A percentile compares a stretch with the other conserved stretches of the same genome.
These are phyloP conservation scores for Erinaceus europaeus DNA, from an alignment of 2,113 vertebrate genomes.

Conservation along the genomic window DNA sequence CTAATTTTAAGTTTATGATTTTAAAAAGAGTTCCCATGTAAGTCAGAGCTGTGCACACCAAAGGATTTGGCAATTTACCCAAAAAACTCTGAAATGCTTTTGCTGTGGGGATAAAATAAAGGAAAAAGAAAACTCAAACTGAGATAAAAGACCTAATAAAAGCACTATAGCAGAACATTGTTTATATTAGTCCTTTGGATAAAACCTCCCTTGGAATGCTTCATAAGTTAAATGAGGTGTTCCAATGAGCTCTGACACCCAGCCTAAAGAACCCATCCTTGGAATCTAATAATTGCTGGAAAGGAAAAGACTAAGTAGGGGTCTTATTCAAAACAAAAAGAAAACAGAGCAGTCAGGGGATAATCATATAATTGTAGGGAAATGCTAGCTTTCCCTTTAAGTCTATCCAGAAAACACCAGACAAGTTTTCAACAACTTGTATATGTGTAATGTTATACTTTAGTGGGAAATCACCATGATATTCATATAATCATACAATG, in stretches of 20 bases:
- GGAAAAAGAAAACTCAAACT: constrained; percentile 35
- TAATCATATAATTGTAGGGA: background rate
- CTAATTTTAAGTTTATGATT: background rate
- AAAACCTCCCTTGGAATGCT: background rate
- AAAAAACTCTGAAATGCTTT: constrained; percentile 51
- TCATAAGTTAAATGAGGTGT: background rate
- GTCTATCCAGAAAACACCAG: constrained; percentile 7
- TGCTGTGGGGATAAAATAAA: constrained; percentile 2
- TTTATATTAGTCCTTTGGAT: constrained; percentile 52
- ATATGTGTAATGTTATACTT: background rate
- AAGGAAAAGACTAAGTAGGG: constrained; percentile 4
- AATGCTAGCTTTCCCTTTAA: background rate
- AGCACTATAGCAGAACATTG: background rate
- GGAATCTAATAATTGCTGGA: constrained; percentile 6
- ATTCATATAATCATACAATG: background rate
- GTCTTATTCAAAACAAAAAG: constrained; percentile 36
- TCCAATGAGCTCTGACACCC: background rate
- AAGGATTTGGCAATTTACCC: background rate
- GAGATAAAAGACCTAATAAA: constrained; percentile 12
- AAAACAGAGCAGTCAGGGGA: background rate
- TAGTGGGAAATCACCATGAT: background rate
- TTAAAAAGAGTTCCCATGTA: background rate
- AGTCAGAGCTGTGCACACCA: background rate
- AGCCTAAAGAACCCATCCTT: background rate
- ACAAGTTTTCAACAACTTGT: constrained; percentile 16